Evolutionary conservation across 2,888 invertebrate species (phyloP).

Genomic region (Noctua janthina): DNA sequence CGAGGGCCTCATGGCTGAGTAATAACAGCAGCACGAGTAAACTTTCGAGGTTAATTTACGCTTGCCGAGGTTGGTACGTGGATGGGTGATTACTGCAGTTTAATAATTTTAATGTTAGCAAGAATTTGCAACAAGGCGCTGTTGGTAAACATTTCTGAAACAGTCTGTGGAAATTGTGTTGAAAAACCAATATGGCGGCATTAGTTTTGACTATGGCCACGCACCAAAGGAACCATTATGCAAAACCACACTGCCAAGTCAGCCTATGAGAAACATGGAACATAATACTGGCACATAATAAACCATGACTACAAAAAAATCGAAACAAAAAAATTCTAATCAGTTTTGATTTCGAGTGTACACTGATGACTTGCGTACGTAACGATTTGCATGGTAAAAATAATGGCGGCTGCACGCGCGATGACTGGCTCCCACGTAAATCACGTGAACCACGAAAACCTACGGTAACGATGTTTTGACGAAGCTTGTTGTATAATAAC

Average conservation of each 20-base stretch:
- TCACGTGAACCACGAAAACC: slow-evolving; percentile 41
- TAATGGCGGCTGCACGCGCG: slow-evolving; percentile 57
- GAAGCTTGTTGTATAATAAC: not conserved
- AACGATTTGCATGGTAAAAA: slow-evolving; percentile 62
- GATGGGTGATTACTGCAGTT: not conserved
- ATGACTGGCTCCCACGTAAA: slow-evolving; percentile 53
- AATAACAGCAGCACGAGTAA: not conserved
- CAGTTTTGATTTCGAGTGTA: slow-evolving; percentile 36
- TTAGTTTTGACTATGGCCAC: not conserved
- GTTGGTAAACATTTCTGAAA: not conserved
- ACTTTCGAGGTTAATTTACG: not conserved
- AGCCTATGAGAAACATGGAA: not conserved
- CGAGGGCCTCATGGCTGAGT: too few relatives aligned
- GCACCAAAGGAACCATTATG: not conserved
- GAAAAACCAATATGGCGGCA: not conserved
- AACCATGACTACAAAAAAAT: not conserved
- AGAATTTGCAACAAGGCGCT: not conserved
- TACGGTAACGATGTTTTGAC: slow-evolving; percentile 49
- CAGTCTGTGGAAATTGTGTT: not conserved
- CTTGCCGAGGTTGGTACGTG: not conserved
- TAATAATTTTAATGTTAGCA: too few relatives aligned
- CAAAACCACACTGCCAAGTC: not conserved
- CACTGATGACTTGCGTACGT: slow-evolving; percentile 60
- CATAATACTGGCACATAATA: not conserved
- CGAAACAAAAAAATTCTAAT: not conserved